phyloP scores from a whole-genome alignment of 1,140 invertebrate species.

The Pectinophora gossypiella region DNA sequence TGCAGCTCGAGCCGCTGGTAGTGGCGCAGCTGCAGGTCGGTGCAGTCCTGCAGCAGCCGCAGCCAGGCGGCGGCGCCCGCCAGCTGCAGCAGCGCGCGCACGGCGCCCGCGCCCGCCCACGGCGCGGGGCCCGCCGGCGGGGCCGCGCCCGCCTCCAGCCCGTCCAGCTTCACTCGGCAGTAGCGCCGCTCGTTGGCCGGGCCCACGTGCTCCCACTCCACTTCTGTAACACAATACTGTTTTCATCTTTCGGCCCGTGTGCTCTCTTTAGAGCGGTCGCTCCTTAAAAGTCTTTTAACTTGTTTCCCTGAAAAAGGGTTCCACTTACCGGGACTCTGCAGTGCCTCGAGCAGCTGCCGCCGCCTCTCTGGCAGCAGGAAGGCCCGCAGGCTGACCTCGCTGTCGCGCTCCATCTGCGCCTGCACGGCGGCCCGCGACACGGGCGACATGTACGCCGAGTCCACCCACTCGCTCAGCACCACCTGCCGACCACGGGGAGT shows the following conservation, averaged over 20 bases:
- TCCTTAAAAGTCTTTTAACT: too few species aligned
- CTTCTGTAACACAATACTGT: conserved; percentile 31
- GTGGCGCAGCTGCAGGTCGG: conserved; percentile 74
- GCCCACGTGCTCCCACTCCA: conserved; percentile 77
- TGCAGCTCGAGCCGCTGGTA: conserved; percentile 78
- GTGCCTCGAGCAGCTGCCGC: conserved; percentile 24
- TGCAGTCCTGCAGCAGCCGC: conserved; percentile 78
- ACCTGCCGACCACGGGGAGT: conserved; percentile 23
- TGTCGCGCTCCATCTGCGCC: conserved; percentile 54
- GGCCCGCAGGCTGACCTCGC: conserved; percentile 37
- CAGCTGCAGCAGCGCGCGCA: conserved; percentile 43
- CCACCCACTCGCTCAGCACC: conserved; percentile 45
- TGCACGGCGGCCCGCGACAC: conserved; percentile 47
- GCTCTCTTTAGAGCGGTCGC: too few species aligned
- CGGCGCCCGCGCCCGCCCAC: conserved; percentile 28
- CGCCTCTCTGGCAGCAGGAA: conserved; percentile 25
- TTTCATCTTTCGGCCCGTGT: too few species aligned
- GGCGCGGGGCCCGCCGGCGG: conserved; percentile 44
- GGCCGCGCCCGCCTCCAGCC: conserved; percentile 29
- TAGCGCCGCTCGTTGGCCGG: conserved; percentile 80
- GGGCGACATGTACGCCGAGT: conserved; percentile 49
- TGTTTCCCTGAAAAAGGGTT: too few species aligned
- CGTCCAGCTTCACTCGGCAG: conserved; percentile 73
- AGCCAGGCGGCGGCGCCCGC: conserved; percentile 76
- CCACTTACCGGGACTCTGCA: conserved; percentile 19